These are phyloP conservation scores for Limonius californicus DNA, from an alignment of 1,140 invertebrate genomes.

Conservation along the genomic window DNA sequence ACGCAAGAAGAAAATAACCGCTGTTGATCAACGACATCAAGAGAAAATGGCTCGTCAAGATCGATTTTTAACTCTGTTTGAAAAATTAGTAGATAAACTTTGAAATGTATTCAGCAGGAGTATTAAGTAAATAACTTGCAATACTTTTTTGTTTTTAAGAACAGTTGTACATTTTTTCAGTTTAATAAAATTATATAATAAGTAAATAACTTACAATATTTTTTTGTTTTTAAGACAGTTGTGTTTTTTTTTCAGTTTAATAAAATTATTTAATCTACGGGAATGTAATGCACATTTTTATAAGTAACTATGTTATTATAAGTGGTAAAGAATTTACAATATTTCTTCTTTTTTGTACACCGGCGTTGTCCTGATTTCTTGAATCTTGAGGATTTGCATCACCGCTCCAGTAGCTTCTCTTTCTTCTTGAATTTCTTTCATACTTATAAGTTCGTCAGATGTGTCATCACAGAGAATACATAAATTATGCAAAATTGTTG, in stretches of 20 bases:
- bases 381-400: background rate
- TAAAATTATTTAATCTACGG: no score
- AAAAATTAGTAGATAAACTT: background rate
- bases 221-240: background rate
- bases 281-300: no score
- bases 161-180: no score
- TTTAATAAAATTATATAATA: background rate
- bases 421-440: constrained; percentile 1
- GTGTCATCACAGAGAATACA: background rate
- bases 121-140: no score
- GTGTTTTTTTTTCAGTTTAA: no score
- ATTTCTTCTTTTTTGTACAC: background rate
- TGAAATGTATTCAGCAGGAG: no score
- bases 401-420: background rate
- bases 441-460: background rate
- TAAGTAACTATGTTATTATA: background rate
- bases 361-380: background rate
- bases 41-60: background rate
- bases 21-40: background rate
- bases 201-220: background rate
- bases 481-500: background rate
- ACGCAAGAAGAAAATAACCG: no score
- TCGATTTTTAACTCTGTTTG: background rate
- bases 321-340: background rate
- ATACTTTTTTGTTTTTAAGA: no score